Base-by-base conservation (phyloP, 1,140 invertebrate species). In the Neodiprion pinetum region DNA sequence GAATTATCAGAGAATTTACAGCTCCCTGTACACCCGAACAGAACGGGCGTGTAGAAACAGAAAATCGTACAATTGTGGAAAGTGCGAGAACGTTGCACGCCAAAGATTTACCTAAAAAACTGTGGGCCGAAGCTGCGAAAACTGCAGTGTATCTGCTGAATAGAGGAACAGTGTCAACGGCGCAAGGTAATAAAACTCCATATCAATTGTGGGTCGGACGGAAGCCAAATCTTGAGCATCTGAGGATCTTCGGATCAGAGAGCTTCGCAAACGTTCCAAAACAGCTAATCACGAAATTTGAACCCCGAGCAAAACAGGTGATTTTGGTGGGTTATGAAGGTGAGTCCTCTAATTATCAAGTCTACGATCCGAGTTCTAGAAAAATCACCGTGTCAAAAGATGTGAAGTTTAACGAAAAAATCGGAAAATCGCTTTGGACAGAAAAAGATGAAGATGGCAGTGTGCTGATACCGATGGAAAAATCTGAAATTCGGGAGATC, bases 51-150 rank as follows among this genome's bases (percentile, higher is more conserved):
- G 76, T 78, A 48, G 87, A 90, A 74, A 72, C 83, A 70, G 80
- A 83, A 48, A 85, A 88, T 78, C 73, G 86, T 21, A 86, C 83
- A 1, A 75, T 89, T 28, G 73, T 84, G 3, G 84, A 89, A 72
- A 80, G 72, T 72, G 86, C 86, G 2, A 66, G 83, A 40, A 73
- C 80, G 47, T 84, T 89, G 85, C 53, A 88, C 9, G 50, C 77
- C 48, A 75, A 78, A 23, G 74, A 80, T 48, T 72, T 83, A 21
- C 71, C 90, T 49, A 76, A 78, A 87, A 90, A 82, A 86, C 88
- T n/a, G 76, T 87, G 17, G 17, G 17, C 17, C 17, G 17, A 17
- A 17, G 17, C 17, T 17, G 17, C 17, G 17, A 17, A 17, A 0
- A 76, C 84, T 8, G 83, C 83, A 0, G 76, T 74, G 9, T 82